Base-by-base conservation (phyloP, 2,888 invertebrate genomes). In the Pediacus dermestoides region DNA sequence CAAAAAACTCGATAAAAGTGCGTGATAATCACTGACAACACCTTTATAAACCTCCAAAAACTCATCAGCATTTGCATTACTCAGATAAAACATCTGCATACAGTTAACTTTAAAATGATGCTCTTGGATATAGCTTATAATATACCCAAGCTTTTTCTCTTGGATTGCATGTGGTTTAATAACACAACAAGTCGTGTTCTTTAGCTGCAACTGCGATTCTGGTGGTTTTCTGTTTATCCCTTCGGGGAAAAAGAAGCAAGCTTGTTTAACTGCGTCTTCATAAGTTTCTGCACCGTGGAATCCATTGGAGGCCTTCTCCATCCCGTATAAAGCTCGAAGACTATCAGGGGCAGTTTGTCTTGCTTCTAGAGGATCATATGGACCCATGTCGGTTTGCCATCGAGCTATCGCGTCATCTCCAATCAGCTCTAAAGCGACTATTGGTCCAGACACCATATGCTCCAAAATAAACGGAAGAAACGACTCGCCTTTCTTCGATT, bases 41-140 rank as follows among this genome's bases (percentile, higher is more conserved):
- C 91, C 92, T 64, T 89, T 89, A 67, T 95, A 95, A 2, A 94
- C 85, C 71, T 93, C 92, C 60, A 86, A 81, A 70, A 94, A 94
- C 65, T 94, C 92, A 55, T 89, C 88, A 3, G 90, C 89, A 65
- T 91, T 88, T 1, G 82, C 77, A 44, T 81, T 81, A 54, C 86
- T 88, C 54, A 95, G 73, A 42, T 82, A 74, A 52, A 85, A 79
- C 78, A 88, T 83, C 66, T 86, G 82, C 44, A 93, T 71, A 0
- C 88, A 90, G 0, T 85, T 82, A 26, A 95, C 78, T 28, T 77
- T 74, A 59, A 87, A 94, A 37, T 80, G 79, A n/a, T 56, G 53
- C 9, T 82, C 80, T 41, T 78, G 76, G 30, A 94, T 89, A 16
- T 77, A 77, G 35, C 76, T 74, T 11, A 93, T 70, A 2, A 91